Percentiles rank a stretch among this genome's conserved stretches.
phyloP scores from a whole-genome alignment of 2,113 vertebrate species.

The Nymphicus hollandicus region DNA sequence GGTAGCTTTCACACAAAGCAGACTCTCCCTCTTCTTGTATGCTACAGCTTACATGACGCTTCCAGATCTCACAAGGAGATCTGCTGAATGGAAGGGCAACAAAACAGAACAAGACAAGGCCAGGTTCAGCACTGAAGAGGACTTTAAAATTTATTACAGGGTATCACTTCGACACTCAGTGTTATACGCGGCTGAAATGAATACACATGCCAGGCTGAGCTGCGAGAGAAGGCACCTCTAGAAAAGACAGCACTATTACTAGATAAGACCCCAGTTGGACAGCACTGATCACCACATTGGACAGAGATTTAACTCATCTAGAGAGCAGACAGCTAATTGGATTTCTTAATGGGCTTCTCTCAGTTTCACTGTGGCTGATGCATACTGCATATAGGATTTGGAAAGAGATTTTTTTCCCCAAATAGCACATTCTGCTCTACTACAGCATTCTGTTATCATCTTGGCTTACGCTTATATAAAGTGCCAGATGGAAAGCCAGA shows the following conservation, averaged over 20 bases:
- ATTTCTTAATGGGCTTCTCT: slow-evolving; percentile 32
- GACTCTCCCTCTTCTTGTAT: neutral
- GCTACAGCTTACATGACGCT: neutral
- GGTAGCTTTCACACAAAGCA: neutral
- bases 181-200: neutral
- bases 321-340: neutral
- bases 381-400: neutral
- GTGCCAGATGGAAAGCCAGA: neutral
- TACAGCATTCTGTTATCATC: neutral
- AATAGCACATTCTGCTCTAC: neutral
- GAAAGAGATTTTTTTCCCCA: neutral
- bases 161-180: neutral
- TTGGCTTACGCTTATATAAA: neutral
- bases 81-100: neutral
- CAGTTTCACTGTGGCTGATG: neutral
- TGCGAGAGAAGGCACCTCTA: neutral
- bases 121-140: neutral
- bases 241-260: neutral
- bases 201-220: neutral
- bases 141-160: slow-evolving; percentile 24
- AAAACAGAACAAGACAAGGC: neutral
- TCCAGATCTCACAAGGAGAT: neutral
- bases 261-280: slow-evolving; percentile 9
- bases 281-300: neutral
- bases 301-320: slow-evolving; percentile 8